Base-by-base conservation (phyloP, 2,113 vertebrate genomes). In the Balaeniceps rex region DNA sequence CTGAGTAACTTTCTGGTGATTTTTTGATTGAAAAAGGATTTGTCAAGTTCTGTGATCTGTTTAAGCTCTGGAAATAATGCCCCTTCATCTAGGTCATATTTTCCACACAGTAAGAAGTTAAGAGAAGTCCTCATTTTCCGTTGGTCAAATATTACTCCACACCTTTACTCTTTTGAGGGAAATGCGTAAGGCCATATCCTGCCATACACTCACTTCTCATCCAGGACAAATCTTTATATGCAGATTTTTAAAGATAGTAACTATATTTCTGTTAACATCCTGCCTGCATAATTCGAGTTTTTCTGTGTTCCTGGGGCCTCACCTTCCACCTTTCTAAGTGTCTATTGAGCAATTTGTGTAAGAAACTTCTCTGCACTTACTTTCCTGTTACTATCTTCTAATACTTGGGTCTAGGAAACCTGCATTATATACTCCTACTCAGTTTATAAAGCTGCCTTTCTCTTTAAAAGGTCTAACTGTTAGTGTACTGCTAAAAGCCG, bases 1-100 rank as follows among this genome's bases (percentile, higher is more conserved):
- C 77, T 60, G 60, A 94, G 84, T 94, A 94, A 83, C 78, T 90
- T 95, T 84, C 47, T 90, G 60, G 57, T 85, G 80, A 87, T 83
- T 83, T 93, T 94, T 93, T 85, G 49, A 71, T 81, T 91, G 76
- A 83, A 92, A 87, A 92, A 78, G 66, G 83, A 91, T 95, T 94
- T 95, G 91, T 85, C 1, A 2, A 83, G 34, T 74, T 63, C 86
- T 84, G 77, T 81, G 55, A 84, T 86, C 72, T 75, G 29, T 71
- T 91, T 88, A 91, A 90, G 61, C 77, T 88, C 69, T 52, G 14
- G 65, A 40, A 84, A 82, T 52, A 87, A 91, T 71, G 72, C 29
- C 42, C 52, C 44, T 93, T 87, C 72, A 82, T 68, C 77, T 76
- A 44, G 61, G 77, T 72, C 64, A 60, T n/a, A 22, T 64, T 92